Evolutionary conservation across 2,888 invertebrate species (phyloP).

Genomic region (Sarcophaga rosellei): DNA sequence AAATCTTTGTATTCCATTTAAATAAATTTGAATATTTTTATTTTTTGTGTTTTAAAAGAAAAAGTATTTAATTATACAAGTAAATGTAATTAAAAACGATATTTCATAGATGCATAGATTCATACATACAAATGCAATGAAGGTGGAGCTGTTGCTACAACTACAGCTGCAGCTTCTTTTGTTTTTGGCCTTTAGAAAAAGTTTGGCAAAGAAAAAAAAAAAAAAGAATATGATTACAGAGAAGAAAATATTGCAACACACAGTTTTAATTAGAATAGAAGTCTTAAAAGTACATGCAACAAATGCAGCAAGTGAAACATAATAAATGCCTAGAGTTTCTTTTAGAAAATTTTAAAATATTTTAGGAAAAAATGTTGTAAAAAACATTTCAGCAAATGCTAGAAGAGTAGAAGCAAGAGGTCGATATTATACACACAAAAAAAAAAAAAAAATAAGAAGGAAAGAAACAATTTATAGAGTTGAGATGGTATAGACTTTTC

Average conservation of each 20-base stretch:
- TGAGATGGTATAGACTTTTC: no score
- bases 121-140: no score
- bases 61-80: slow-evolving; percentile 43
- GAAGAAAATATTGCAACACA: slow-evolving; percentile 25
- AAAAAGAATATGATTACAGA: background rate
- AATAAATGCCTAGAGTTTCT: background rate
- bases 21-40: background rate
- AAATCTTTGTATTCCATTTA: slow-evolving; percentile 36
- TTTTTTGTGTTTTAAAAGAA: no score
- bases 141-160: no score
- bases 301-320: background rate
- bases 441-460: no score
- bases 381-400: no score
- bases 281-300: background rate
- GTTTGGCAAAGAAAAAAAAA: background rate
- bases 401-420: no score
- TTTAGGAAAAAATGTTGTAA: background rate
- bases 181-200: slow-evolving; percentile 36
- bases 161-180: slow-evolving; percentile 32
- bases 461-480: no score
- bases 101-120: background rate
- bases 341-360: background rate
- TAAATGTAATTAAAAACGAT: slow-evolving; percentile 53
- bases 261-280: slow-evolving; percentile 27
- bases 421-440: no score